A percentile compares a stretch with the other conserved stretches of the same genome.
phyloP scores from a whole-genome alignment of 2,797 vertebrate species.

The Halcyon badia region DNA sequence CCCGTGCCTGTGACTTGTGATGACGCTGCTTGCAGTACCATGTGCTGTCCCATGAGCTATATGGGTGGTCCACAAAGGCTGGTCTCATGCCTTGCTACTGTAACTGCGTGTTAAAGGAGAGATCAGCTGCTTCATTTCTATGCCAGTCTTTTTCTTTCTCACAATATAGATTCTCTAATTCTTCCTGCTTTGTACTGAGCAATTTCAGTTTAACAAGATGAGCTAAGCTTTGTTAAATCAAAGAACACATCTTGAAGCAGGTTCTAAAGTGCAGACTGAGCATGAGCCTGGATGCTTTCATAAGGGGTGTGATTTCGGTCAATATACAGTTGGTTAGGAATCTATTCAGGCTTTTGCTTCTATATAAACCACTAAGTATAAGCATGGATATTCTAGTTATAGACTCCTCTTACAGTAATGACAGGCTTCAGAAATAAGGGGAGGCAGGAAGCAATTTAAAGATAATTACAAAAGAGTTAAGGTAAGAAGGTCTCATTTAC shows the following conservation, averaged over 20 bases:
- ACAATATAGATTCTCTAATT: neutral
- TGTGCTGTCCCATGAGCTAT: neutral
- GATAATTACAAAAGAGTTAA: neutral
- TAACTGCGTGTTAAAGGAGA: neutral
- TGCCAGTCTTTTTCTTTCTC: neutral
- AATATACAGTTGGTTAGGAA: neutral
- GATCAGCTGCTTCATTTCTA: neutral
- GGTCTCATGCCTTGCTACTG: fast-evolving
- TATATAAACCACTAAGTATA: neutral
- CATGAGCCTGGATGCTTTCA: neutral
- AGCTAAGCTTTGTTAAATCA: neutral
- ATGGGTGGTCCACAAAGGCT: neutral
- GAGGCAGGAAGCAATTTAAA: neutral
- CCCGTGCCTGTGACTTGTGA: neutral
- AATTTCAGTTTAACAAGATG: neutral
- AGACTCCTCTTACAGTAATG: neutral
- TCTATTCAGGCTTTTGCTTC: neutral
- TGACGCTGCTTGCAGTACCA: neutral
- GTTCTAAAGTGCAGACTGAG: neutral
- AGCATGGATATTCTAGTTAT: neutral
- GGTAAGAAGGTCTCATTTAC: neutral
- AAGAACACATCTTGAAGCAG: neutral
- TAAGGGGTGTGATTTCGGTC: neutral
- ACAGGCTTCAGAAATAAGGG: neutral
- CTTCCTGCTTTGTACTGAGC: neutral